Conservation (phyloP, 2,888 invertebrate species). For the Tridacna gigas region DNA sequence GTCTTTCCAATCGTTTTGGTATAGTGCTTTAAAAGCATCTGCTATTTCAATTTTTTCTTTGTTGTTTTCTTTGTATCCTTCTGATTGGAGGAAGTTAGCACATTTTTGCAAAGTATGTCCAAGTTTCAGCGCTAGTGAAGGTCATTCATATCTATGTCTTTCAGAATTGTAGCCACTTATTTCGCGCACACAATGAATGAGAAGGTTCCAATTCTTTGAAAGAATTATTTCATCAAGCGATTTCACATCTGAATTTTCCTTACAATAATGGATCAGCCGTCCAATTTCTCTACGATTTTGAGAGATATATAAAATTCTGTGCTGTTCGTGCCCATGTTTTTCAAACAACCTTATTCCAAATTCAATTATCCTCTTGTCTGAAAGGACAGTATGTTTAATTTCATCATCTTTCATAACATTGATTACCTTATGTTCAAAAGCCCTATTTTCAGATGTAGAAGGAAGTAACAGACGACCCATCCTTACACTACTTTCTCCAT, state of each 20-base stretch:
- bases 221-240: conserved; percentile 27
- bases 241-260: conserved; percentile 5
- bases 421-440: conserved; percentile 30
- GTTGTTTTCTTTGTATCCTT: conserved; percentile 6
- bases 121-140: conserved; percentile 33
- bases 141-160: background rate
- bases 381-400: conserved; percentile 11
- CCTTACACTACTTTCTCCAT: too few relatives aligned
- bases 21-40: background rate
- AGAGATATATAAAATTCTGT: conserved; percentile 34
- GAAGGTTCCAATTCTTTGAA: conserved; percentile 20
- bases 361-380: conserved; percentile 26
- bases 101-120: conserved; percentile 42
- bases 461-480: background rate
- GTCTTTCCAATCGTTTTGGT: conserved; percentile 32
- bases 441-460: background rate
- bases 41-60: background rate
- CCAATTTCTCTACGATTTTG: conserved; percentile 32
- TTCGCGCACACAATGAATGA: conserved; percentile 29
- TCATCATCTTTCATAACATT: conserved; percentile 45
- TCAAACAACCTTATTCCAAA: conserved; percentile 34
- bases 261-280: conserved; percentile 12
- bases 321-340: conserved; percentile 25
- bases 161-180: conserved; percentile 37
- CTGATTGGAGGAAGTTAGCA: conserved; percentile 30